Evolutionary conservation across 2,888 invertebrate species (phyloP).

Genomic region (Scaptodrosophila latifasciaeformis): DNA sequence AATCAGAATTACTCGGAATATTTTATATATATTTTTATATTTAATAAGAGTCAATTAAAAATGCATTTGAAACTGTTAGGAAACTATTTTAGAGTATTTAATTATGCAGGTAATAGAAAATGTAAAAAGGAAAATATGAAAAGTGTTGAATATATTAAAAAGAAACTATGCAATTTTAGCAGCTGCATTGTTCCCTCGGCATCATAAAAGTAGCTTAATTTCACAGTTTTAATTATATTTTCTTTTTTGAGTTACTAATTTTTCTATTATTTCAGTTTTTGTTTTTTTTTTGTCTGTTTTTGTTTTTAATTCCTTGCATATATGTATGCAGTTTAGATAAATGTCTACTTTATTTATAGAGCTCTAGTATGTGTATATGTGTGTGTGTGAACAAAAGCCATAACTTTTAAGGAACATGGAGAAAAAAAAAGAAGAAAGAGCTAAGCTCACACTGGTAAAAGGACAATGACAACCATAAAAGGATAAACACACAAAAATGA

Average conservation of each 20-base stretch:
- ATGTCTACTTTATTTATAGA: constrained; percentile 48
- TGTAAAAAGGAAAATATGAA: not conserved
- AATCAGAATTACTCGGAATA: too few species aligned
- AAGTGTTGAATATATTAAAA: constrained; percentile 2
- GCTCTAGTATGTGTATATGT: too few species aligned
- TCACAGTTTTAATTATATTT: too few species aligned
- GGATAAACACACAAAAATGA: constrained; percentile 29
- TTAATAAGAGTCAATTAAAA: too few species aligned
- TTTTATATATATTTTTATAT: too few species aligned
- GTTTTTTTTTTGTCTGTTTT: not conserved
- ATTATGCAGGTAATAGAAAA: constrained; percentile 62
- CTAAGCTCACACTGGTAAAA: constrained; percentile 29
- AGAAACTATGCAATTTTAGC: constrained; percentile 1
- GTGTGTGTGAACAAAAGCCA: constrained; percentile 30
- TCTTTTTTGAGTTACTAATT: too few species aligned
- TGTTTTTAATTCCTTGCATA: too few species aligned
- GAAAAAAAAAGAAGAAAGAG: constrained; percentile 26
- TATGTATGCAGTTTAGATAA: constrained; percentile 26
- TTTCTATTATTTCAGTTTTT: too few species aligned
- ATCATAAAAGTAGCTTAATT: too few species aligned
- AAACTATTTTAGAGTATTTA: too few species aligned
- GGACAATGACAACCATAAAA: constrained; percentile 16
- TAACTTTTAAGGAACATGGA: constrained; percentile 30
- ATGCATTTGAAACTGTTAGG: too few species aligned
- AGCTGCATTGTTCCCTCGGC: too few species aligned